phyloP scores from a whole-genome alignment of 2,113 vertebrate genomes.

The Potamarius usumacintae region DNA sequence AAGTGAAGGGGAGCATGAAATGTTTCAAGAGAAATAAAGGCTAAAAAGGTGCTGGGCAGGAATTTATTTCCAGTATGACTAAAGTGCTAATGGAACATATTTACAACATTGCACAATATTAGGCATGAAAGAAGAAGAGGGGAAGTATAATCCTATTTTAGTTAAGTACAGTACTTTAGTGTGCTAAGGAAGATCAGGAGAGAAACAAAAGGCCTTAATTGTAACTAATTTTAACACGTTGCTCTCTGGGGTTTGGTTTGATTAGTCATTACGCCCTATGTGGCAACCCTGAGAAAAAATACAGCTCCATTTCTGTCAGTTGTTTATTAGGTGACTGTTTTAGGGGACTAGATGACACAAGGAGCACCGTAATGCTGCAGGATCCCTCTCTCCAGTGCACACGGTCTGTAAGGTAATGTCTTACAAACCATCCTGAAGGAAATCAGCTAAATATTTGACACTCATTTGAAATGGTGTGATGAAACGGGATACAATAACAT shows the following conservation, averaged over 20 bases:
- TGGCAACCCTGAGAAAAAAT: slow-evolving; percentile 60
- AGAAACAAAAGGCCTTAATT: neutral
- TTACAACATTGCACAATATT: slow-evolving; percentile 68
- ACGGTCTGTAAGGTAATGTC: slow-evolving; percentile 7
- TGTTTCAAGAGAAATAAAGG: slow-evolving; percentile 22
- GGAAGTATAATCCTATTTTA: slow-evolving; percentile 57
- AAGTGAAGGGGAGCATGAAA: slow-evolving; percentile 52
- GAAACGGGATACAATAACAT: neutral
- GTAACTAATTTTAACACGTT: slow-evolving; percentile 23
- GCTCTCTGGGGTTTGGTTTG: slow-evolving; percentile 33
- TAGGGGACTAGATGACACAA: slow-evolving; percentile 32
- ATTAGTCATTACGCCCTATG: slow-evolving; percentile 46
- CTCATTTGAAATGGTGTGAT: neutral
- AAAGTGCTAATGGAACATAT: slow-evolving; percentile 54
- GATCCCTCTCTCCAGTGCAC: slow-evolving; percentile 39
- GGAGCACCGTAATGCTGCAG: slow-evolving; percentile 35
- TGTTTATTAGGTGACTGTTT: slow-evolving; percentile 32
- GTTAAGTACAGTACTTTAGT: slow-evolving; percentile 66
- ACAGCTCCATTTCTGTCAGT: slow-evolving; percentile 21
- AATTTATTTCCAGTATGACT: slow-evolving; percentile 42
- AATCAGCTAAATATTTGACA: neutral
- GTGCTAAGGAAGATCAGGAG: slow-evolving; percentile 25
- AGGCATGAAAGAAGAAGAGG: slow-evolving; percentile 59
- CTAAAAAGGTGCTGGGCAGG: slow-evolving; percentile 20
- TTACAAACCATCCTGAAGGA: slow-evolving; percentile 10